These are phyloP conservation scores for Dasysyrphus albostriatus DNA, from an alignment of 2,888 invertebrate species.

Conservation along the genomic window DNA sequence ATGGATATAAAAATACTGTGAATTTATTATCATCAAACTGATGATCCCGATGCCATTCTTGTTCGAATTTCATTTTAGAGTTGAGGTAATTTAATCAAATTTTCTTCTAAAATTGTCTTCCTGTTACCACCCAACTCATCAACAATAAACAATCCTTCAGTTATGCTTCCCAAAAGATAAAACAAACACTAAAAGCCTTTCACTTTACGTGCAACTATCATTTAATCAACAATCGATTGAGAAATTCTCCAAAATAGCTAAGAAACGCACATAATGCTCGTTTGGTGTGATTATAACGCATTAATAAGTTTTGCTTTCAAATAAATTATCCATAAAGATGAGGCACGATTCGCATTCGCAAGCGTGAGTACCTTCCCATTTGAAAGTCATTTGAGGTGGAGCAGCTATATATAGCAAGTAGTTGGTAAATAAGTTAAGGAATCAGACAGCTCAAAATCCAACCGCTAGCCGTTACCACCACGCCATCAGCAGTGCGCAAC, in stretches of 20 bases:
- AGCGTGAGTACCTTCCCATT: conserved; percentile 55
- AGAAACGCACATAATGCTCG: conserved; percentile 75
- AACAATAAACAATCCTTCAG: background rate
- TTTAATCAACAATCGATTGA: conserved; percentile 61
- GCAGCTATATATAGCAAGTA: conserved; percentile 30
- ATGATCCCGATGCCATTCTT: too few relatives aligned
- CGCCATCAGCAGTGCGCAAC: background rate
- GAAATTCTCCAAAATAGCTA: conserved; percentile 56
- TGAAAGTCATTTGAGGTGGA: conserved; percentile 75
- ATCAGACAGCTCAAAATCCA: conserved; percentile 3
- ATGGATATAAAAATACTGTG: too few relatives aligned
- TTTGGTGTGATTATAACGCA: conserved; percentile 76
- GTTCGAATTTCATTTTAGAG: too few relatives aligned
- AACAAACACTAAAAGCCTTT: conserved; percentile 46
- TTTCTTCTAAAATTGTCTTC: background rate
- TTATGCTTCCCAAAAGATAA: background rate
- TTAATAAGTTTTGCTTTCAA: conserved; percentile 75
- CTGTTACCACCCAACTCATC: background rate
- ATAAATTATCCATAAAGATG: conserved; percentile 76
- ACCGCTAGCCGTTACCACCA: background rate
- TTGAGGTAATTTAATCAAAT: background rate
- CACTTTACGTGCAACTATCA: conserved; percentile 69
- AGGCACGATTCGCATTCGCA: conserved; percentile 69
- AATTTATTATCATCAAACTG: too few relatives aligned
- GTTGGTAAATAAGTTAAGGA: background rate